Evolutionary conservation across 2,113 vertebrate species (phyloP).

Genomic region (Suricata suricatta): DNA sequence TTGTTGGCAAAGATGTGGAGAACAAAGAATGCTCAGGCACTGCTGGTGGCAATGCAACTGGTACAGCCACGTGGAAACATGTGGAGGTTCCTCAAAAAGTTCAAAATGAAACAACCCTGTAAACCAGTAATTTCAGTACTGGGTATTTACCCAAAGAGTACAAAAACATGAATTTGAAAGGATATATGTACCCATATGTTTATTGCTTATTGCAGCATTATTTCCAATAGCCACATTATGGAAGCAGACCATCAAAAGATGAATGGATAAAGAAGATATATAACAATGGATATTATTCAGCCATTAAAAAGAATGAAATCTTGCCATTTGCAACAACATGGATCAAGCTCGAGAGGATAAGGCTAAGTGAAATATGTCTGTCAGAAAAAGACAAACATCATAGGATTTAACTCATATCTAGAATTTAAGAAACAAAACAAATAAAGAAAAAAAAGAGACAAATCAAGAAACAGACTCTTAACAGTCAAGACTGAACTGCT

Average conservation of each 20-base stretch:
- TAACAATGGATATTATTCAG: background rate
- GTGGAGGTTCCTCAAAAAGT: background rate
- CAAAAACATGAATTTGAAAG: background rate
- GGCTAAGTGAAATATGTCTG: background rate
- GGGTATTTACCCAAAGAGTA: background rate
- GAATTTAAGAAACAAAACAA: background rate
- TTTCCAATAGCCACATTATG: background rate
- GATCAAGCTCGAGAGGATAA: background rate
- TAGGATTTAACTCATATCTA: background rate
- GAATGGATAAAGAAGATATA: no score
- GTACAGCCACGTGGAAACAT: background rate
- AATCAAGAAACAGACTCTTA: background rate
- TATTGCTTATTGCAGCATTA: background rate
- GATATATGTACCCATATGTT: background rate
- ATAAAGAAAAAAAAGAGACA: background rate
- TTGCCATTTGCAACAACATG: background rate
- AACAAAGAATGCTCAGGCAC: background rate
- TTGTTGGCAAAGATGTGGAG: background rate
- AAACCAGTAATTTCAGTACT: background rate
- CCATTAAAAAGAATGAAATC: background rate
- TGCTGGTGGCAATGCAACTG: background rate
- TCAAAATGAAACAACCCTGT: background rate
- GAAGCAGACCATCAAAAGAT: background rate
- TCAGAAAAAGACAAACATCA: background rate
- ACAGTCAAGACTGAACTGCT: background rate